Base-by-base conservation (phyloP, 2,113 vertebrate species). In the Phodopus roborovskii region DNA sequence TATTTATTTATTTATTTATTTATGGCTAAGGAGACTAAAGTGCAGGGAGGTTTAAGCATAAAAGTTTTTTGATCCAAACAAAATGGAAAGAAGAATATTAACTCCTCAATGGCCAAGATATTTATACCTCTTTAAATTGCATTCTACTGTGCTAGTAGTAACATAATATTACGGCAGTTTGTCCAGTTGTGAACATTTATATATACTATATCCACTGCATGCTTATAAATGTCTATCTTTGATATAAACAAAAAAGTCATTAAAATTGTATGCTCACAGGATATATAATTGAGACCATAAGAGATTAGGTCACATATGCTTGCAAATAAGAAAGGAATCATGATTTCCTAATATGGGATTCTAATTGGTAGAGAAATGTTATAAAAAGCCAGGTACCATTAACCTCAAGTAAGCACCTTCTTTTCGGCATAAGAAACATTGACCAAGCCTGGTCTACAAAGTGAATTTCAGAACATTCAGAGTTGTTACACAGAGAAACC, bases 21-120 rank as follows among this genome's bases (percentile, higher is more conserved):
- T 94, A 86, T 26, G 48, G 64, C 62, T n/a, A 70, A 94, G 77
- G 77, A 97, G 64, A 87, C 78, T 73, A 30, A 91, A 96, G 73
- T 30, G 22, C 17, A 24, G 7, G 42, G 20, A 87, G 22, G 42
- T 36, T 91, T 87, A 74, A 70, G 5, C 5, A 64, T 56, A 48
- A 36, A n/a, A 24, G 3, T 62, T 92, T 17, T 87, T 90, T 71
- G 75, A n/a, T 88, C 87, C 84, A 39, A 1, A 86, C 68, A 84
- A 28, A 28, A 56, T 30, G 77, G 20, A 70, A 36, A 75, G 1
- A 81, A 53, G 92, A 88, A 92, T 8, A 60, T 4, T 36, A 53
- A n/a, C 19, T 71, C 48, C 33, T 78, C 13, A 33, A 81, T 28
- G 68, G 19, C 77, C 19, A 8, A 10, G 20, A 24, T n/a, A 45